phyloP scores from a whole-genome alignment of 2,797 vertebrate genomes.

The Myotis myotis region DNA sequence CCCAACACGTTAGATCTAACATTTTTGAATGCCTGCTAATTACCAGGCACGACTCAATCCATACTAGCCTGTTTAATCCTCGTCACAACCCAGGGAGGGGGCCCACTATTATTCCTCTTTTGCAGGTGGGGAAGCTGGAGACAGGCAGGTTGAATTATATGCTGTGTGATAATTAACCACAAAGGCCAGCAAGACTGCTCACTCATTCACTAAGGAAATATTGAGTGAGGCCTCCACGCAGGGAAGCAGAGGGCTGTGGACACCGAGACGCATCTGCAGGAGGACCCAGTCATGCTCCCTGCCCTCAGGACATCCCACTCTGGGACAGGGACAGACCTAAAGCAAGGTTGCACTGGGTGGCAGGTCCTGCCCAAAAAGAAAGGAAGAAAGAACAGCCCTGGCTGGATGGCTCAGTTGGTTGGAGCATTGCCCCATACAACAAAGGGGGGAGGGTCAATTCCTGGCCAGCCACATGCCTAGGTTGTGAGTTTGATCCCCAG shows the following conservation, averaged over 20 bases:
- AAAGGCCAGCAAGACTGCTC: background rate
- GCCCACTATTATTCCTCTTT: background rate
- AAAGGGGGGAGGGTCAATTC: background rate
- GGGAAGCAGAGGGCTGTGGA: rapidly evolving
- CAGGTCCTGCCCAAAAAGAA: background rate
- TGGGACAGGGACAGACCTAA: background rate
- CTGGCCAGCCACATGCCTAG: background rate
- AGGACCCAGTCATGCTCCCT: rapidly evolving
- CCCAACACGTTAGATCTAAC: background rate
- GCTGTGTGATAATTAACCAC: background rate
- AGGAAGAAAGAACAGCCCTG: background rate
- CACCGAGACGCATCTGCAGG: too few relatives aligned
- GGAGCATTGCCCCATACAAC: background rate
- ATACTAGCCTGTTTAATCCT: background rate
- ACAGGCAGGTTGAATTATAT: background rate
- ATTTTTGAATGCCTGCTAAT: background rate
- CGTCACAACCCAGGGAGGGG: background rate
- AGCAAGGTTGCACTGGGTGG: background rate
- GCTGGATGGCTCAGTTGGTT: background rate
- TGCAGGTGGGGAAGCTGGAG: background rate
- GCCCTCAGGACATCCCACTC: background rate
- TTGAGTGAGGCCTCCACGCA: background rate
- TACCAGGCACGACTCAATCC: background rate
- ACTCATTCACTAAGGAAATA: background rate
- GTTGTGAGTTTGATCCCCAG: background rate